Conservation (phyloP, 1,140 invertebrate species). For the Hyphantria cunea region DNA sequence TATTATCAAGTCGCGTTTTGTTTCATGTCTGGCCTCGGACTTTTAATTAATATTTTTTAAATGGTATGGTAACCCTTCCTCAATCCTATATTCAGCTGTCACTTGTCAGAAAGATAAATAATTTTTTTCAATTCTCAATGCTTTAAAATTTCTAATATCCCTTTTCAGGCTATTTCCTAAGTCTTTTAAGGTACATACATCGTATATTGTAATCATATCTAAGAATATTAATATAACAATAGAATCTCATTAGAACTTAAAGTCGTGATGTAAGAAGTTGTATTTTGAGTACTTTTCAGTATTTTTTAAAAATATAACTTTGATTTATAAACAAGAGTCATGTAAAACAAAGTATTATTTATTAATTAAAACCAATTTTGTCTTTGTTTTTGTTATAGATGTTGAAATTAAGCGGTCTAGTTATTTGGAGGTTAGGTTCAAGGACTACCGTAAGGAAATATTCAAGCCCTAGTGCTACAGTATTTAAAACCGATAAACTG, state of each 20-base stretch:
- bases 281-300: conserved; percentile 26
- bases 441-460: conserved; percentile 62
- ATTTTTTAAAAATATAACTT: too few species aligned
- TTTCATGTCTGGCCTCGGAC: too few species aligned
- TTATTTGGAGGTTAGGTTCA: conserved; percentile 78
- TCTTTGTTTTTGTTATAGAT: conserved; percentile 57
- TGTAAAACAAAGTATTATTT: too few species aligned
- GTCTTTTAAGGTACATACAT: too few species aligned
- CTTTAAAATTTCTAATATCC: conserved; percentile 29
- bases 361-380: not conserved
- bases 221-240: conserved; percentile 7
- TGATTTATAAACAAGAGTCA: too few species aligned
- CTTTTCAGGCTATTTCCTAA: conserved; percentile 9
- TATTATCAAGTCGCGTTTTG: too few species aligned
- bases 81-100: conserved; percentile 26
- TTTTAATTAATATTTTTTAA: too few species aligned
- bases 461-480: conserved; percentile 56
- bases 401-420: conserved; percentile 72
- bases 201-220: not conserved
- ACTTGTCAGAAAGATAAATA: conserved; percentile 40
- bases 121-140: conserved; percentile 40
- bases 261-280: conserved; percentile 71
- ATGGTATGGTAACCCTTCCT: conserved; percentile 16
- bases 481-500: conserved; percentile 60
- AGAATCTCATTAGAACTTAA: conserved; percentile 8